Base-by-base conservation (phyloP, 2,888 invertebrate genomes). In the Pemphredon lugubris region DNA sequence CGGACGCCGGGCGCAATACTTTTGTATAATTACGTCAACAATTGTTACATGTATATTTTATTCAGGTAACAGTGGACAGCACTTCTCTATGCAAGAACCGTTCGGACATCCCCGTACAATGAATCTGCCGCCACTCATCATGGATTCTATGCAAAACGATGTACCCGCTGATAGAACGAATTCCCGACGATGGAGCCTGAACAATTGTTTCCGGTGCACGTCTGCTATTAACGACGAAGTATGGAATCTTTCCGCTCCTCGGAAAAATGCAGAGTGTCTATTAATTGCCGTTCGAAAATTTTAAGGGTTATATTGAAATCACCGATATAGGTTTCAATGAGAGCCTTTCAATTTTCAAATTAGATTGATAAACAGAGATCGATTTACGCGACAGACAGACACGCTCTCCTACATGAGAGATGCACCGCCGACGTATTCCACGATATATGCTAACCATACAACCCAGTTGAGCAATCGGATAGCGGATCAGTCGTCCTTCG, bases 401-500 rank as follows among this genome's bases (percentile, higher is more conserved):
- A 20, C 16, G 16, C 11, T 5, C 20, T 65, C 59, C 16, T 54
- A 44, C 6, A 44, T 42, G n/a, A 60, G 68, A 37, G 79, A 55
- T 9, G 75, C 75, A n/a, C 79, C 79, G 2, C 77, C 81, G 0
- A 61, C 72, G 0, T 81, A 81, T 51, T 81, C 76, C 1, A 51
- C 77, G 23, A 71, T 74, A 40, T 75, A 61, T 23, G n/a, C 45
- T 14, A 48, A 23, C 11, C 63, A 58, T 18, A 37, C 39, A 11
- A 45, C 61, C 4, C 21, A 32, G 6, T 40, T 37, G 0, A 23
- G 37, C 23, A 54, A 57, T 44, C 48, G 61, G 37, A 34, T 57
- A 34, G 63, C 32, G 40, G 18, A 67, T 53, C 30, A 34, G 30
- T 68, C 71, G 6, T 75, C 76, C 9, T 65, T 77, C 44, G 23